These are phyloP conservation scores for Ciona savignyi DNA, from an alignment of 23 tunicate species.

Conservation along the genomic window DNA sequence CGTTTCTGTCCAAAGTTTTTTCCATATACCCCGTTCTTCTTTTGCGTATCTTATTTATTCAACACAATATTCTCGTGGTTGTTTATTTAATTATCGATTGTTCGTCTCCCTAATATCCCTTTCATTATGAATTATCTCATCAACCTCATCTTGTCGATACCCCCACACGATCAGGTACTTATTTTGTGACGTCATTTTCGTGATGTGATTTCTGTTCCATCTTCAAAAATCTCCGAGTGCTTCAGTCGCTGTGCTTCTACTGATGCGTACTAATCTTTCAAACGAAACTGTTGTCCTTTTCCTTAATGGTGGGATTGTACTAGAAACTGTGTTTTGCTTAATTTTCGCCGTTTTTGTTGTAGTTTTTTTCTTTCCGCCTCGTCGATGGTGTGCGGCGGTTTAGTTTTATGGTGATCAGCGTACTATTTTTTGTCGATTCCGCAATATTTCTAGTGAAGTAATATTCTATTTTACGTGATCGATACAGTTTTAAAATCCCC, in stretches of 20 bases:
- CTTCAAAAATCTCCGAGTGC: neutral
- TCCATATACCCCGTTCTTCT: neutral
- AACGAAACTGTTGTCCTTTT: neutral
- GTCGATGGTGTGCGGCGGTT: too few relatives aligned
- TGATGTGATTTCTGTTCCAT: neutral
- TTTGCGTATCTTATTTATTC: neutral
- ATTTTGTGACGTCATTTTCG: neutral
- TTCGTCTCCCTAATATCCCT: neutral
- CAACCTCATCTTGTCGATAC: neutral
- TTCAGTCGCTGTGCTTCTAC: neutral
- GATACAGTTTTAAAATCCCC: too few relatives aligned
- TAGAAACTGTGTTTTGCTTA: too few relatives aligned
- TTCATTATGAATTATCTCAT: neutral
- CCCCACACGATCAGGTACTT: neutral
- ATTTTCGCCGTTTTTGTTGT: too few relatives aligned
- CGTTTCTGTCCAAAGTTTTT: neutral
- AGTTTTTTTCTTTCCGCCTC: too few relatives aligned
- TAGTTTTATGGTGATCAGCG: too few relatives aligned
- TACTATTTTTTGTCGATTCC: too few relatives aligned
- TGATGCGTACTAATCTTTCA: neutral
- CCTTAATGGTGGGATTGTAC: neutral
- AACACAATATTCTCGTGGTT: neutral
- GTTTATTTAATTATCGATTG: neutral
- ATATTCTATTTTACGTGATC: too few relatives aligned
- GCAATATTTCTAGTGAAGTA: too few relatives aligned